Percentiles rank a stretch among this genome's conserved stretches.
phyloP scores from a whole-genome alignment of 2,797 vertebrate genomes.

The Sphenodon punctatus region DNA sequence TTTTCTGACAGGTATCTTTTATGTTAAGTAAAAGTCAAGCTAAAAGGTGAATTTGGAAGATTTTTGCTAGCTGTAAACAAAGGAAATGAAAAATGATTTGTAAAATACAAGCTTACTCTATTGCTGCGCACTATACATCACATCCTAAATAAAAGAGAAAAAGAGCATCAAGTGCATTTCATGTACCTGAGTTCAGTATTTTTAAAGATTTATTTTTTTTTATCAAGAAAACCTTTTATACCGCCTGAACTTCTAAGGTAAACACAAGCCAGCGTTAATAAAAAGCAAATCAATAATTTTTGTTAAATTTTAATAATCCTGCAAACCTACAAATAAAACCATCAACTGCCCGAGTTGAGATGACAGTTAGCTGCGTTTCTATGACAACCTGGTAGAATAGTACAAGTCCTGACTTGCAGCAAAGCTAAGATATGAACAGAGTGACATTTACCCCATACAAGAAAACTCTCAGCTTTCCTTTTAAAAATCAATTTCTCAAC shows the following conservation, averaged over 20 bases:
- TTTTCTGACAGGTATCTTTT: conserved; percentile 76
- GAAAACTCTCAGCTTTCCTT: conserved; percentile 69
- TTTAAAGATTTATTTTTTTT: conserved; percentile 24
- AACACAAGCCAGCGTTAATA: conserved; percentile 76
- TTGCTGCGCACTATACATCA: conserved; percentile 47
- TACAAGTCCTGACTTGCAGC: conserved; percentile 77
- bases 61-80: conserved; percentile 62
- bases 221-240: conserved; percentile 54
- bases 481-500: conserved; percentile 67
- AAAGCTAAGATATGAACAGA: conserved; percentile 76
- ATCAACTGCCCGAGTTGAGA: conserved; percentile 76
- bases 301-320: conserved; percentile 87
- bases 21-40: conserved; percentile 72
- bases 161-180: conserved; percentile 33
- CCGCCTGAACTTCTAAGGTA: conserved; percentile 69
- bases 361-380: conserved; percentile 82
- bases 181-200: conserved; percentile 44
- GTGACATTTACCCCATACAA: conserved; percentile 79
- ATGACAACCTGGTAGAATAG: conserved; percentile 79
- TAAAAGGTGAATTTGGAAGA: conserved; percentile 68
- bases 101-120: conserved; percentile 63
- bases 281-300: conserved; percentile 83
- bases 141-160: conserved; percentile 54
- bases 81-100: conserved; percentile 69
- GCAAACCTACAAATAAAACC: conserved; percentile 81